Evolutionary conservation across 1,140 invertebrate genomes (phyloP).

Genomic region (Cydia amplana): DNA sequence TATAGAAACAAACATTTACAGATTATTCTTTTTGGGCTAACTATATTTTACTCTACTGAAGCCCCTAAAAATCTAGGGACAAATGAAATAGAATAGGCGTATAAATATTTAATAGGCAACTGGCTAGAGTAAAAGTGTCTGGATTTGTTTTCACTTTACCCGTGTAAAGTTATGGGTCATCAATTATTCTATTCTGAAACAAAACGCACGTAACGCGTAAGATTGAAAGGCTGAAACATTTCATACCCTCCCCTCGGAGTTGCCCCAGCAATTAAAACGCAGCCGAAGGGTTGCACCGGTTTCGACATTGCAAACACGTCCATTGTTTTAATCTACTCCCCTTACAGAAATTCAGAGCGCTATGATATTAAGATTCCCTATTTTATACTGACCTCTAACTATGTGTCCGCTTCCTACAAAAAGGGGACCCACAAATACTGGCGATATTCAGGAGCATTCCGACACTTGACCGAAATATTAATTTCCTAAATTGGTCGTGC

Average conservation of each 20-base stretch:
- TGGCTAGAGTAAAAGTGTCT: background rate
- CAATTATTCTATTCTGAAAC: conserved; percentile 12
- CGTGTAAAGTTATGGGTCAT: conserved; percentile 4
- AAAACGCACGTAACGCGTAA: conserved; percentile 37
- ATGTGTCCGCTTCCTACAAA: conserved; percentile 30
- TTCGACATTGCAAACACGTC: conserved; percentile 73
- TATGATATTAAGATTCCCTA: conserved; percentile 62
- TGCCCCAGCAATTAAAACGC: conserved; percentile 72
- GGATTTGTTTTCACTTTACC: background rate
- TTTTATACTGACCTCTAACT: conserved; percentile 46
- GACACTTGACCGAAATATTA: conserved; percentile 71
- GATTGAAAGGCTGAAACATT: conserved; percentile 60
- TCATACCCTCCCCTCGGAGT: conserved; percentile 45
- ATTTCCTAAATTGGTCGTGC: conserved; percentile 52
- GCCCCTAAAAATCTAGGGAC: background rate
- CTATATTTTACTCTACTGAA: background rate
- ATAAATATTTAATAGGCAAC: background rate
- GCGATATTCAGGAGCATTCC: conserved; percentile 47
- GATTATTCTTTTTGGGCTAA: too few species aligned
- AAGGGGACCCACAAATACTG: conserved; percentile 43
- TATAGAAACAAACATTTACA: too few species aligned
- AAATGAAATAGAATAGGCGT: background rate
- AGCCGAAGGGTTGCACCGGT: conserved; percentile 72
- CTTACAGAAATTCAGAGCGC: conserved; percentile 49
- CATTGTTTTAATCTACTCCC: conserved; percentile 74